phyloP scores from a whole-genome alignment of 2,113 vertebrate species.

The Crotalus helleri region DNA sequence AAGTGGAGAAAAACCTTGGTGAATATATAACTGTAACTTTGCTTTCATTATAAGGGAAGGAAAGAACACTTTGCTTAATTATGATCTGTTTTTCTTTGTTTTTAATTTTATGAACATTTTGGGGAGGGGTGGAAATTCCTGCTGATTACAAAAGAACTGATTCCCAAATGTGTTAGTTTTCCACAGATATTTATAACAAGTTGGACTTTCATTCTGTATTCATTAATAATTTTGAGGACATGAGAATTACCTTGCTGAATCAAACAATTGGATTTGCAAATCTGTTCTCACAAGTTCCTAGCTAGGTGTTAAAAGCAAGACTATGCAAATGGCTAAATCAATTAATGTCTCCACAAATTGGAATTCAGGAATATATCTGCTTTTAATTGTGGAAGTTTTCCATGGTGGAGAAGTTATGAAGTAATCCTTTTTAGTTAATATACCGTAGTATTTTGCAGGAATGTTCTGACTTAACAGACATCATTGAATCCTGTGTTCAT shows the following conservation, averaged over 20 bases:
- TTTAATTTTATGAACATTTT: constrained; percentile 60
- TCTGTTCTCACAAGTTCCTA: neutral
- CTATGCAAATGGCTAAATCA: neutral
- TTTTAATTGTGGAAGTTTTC: neutral
- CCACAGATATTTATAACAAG: neutral
- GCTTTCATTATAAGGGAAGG: constrained; percentile 74
- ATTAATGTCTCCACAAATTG: neutral
- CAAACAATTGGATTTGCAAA: neutral
- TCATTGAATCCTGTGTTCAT: neutral
- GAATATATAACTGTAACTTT: constrained; percentile 72
- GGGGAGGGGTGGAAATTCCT: constrained; percentile 62
- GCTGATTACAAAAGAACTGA: constrained; percentile 64
- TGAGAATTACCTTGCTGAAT: neutral
- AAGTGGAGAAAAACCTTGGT: constrained; percentile 73
- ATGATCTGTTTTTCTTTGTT: constrained; percentile 73
- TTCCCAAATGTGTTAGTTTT: constrained; percentile 50
- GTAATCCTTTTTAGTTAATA: neutral
- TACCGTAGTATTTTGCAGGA: neutral
- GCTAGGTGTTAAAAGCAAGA: neutral
- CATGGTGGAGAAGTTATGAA: neutral
- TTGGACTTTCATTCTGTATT: constrained; percentile 34
- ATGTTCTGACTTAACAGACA: neutral
- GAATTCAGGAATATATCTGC: neutral
- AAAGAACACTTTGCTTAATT: constrained; percentile 77
- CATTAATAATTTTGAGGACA: constrained; percentile 34